Conservation (phyloP, 2,113 vertebrate species). For the Vicugna pacos region DNA sequence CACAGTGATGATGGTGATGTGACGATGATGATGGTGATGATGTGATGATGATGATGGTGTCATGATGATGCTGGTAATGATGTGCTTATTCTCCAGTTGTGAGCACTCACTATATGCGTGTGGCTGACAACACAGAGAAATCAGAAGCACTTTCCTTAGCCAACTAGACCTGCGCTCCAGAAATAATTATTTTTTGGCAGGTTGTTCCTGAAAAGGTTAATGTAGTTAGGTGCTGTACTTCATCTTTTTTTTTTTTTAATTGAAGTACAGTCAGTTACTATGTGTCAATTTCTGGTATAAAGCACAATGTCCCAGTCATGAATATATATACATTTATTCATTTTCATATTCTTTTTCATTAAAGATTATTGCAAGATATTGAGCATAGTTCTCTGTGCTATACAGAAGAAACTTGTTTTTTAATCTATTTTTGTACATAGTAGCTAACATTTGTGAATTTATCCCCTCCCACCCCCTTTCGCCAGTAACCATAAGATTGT, state of each 20-base stretch:
- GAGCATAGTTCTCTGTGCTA: too few relatives aligned
- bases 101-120: not conserved
- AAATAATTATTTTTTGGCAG: not conserved
- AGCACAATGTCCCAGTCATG: too few relatives aligned
- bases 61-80: not conserved
- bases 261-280: too few relatives aligned
- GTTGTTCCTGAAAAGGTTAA: conserved; percentile 31
- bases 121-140: not conserved
- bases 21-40: not conserved
- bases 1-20: not conserved
- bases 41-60: not conserved
- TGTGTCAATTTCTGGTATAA: too few relatives aligned
- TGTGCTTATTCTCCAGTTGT: not conserved
- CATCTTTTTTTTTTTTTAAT: not conserved
- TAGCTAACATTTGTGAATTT: too few relatives aligned
- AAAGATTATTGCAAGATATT: too few relatives aligned
- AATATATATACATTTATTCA: too few relatives aligned
- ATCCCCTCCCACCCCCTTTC: too few relatives aligned
- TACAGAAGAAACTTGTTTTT: too few relatives aligned
- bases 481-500: too few relatives aligned
- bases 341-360: too few relatives aligned
- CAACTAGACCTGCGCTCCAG: not conserved
- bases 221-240: conserved; percentile 55
- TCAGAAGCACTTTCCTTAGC: not conserved
- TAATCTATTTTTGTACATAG: too few relatives aligned